Conservation (phyloP, 2,888 invertebrate genomes). For the Tyria jacobaeae region DNA sequence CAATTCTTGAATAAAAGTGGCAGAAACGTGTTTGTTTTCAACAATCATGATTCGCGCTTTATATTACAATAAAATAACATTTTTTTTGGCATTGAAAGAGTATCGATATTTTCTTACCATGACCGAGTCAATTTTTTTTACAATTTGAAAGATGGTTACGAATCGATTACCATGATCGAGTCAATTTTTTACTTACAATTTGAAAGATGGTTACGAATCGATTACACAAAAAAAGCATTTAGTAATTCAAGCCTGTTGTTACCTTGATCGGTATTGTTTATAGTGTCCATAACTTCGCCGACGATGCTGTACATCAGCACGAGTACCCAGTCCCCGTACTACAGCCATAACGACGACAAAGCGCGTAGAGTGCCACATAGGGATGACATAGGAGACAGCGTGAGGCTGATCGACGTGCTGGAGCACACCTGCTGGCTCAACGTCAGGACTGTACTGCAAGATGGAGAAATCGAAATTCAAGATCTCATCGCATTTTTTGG, state of each 20-base stretch:
- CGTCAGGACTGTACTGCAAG: conserved; percentile 74
- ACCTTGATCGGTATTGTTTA: conserved; percentile 61
- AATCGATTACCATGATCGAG: conserved; percentile 30
- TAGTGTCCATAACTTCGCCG: conserved; percentile 86
- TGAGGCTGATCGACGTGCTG: conserved; percentile 70
- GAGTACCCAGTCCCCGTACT: conserved; percentile 74
- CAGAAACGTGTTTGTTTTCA: conserved; percentile 31
- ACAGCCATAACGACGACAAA: conserved; percentile 79
- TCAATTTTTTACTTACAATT: conserved; percentile 32
- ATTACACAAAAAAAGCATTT: conserved; percentile 13
- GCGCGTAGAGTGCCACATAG: conserved; percentile 49
- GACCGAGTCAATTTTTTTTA: conserved; percentile 31
- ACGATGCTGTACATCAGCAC: conserved; percentile 85
- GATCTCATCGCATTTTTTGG: conserved; percentile 83
- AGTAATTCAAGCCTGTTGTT: conserved; percentile 41
- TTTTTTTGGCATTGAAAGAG: conserved; percentile 37
- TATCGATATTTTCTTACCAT: conserved; percentile 24
- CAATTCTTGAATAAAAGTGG: conserved; percentile 30
- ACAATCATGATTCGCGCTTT: conserved; percentile 27
- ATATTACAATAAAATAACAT: conserved; percentile 24
- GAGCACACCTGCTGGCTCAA: conserved; percentile 75
- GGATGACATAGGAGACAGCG: conserved; percentile 53
- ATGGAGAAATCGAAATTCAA: conserved; percentile 82
- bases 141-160: conserved; percentile 33
- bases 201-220: conserved; percentile 33